A percentile compares a stretch with the other conserved stretches of the same genome.
These are phyloP conservation scores for Myrmophylax atrothorax DNA, from an alignment of 2,113 vertebrate genomes.

Conservation along the genomic window DNA sequence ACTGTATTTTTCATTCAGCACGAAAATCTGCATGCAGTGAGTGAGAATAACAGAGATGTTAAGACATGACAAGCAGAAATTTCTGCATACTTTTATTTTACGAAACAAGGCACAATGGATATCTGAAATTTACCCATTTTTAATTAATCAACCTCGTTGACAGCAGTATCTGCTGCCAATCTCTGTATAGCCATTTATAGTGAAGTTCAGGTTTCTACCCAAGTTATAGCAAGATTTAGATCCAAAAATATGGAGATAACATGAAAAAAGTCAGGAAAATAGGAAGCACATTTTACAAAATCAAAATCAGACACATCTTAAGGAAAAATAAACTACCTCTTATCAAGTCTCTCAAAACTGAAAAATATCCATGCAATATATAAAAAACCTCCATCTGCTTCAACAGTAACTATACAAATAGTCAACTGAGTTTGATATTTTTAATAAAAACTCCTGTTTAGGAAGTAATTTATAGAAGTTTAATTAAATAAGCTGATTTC, in stretches of 20 bases:
- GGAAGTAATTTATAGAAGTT: neutral
- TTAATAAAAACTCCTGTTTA: neutral
- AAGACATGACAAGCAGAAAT: neutral
- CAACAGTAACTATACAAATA: neutral
- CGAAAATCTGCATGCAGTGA: conserved; percentile 35
- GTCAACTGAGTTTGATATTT: neutral
- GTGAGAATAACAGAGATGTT: neutral
- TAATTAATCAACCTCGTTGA: neutral
- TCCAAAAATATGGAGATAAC: neutral
- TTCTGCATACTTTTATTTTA: neutral
- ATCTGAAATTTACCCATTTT: neutral
- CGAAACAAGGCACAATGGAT: neutral
- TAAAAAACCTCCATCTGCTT: neutral
- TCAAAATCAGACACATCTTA: neutral
- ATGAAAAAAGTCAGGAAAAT: neutral
- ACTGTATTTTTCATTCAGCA: fast-evolving
- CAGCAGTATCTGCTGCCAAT: neutral
- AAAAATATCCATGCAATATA: neutral
- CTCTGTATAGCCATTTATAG: neutral
- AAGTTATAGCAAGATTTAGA: neutral
- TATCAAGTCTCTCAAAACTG: neutral
- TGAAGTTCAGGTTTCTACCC: neutral
- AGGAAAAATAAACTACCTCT: neutral
- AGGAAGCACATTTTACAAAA: neutral
- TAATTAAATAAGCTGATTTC: neutral